These are phyloP conservation scores for Conistra vaccinii DNA, from an alignment of 2,888 invertebrate genomes.

Conservation along the genomic window DNA sequence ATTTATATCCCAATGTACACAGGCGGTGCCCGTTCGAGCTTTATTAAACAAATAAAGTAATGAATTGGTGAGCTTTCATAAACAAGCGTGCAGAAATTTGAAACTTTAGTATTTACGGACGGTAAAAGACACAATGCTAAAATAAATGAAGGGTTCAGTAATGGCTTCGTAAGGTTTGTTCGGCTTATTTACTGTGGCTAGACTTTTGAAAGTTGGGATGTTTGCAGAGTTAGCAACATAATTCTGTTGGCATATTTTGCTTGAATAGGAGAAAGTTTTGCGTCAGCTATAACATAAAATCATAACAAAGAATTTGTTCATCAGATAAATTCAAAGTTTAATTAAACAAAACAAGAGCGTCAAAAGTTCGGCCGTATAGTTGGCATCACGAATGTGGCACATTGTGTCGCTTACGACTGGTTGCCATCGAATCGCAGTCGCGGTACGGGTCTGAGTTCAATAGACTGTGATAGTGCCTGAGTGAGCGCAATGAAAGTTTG, in stretches of 20 bases:
- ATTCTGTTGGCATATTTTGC: slow-evolving; percentile 54
- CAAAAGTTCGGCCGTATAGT: slow-evolving; percentile 20
- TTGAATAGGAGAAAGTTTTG: slow-evolving; percentile 56
- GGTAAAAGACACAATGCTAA: slow-evolving; percentile 75
- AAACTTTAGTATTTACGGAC: slow-evolving; percentile 84
- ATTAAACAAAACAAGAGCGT: slow-evolving; percentile 38
- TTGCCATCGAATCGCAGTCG: slow-evolving; percentile 43
- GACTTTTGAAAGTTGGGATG: slow-evolving; percentile 64
- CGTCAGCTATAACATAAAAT: slow-evolving; percentile 46
- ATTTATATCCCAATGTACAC: slow-evolving; percentile 86
- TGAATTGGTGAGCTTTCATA: slow-evolving; percentile 85
- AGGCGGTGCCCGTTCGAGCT: slow-evolving; percentile 83
- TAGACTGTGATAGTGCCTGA: slow-evolving; percentile 63
- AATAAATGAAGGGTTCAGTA: slow-evolving; percentile 74
- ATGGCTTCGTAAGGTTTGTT: slow-evolving; percentile 63
- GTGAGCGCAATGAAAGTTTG: slow-evolving; percentile 68
- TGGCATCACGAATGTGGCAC: slow-evolving; percentile 25
- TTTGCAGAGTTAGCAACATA: slow-evolving; percentile 56
- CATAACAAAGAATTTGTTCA: slow-evolving; percentile 51
- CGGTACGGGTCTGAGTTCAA: slow-evolving; percentile 54
- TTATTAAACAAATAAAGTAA: slow-evolving; percentile 89
- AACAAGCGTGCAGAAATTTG: slow-evolving; percentile 84
- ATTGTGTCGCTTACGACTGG: slow-evolving; percentile 30
- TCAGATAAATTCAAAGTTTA: slow-evolving; percentile 51
- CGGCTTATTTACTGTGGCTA: slow-evolving; percentile 61